Evolutionary conservation across 1,140 invertebrate genomes (phyloP).

Genomic region (Hestina assimilis): DNA sequence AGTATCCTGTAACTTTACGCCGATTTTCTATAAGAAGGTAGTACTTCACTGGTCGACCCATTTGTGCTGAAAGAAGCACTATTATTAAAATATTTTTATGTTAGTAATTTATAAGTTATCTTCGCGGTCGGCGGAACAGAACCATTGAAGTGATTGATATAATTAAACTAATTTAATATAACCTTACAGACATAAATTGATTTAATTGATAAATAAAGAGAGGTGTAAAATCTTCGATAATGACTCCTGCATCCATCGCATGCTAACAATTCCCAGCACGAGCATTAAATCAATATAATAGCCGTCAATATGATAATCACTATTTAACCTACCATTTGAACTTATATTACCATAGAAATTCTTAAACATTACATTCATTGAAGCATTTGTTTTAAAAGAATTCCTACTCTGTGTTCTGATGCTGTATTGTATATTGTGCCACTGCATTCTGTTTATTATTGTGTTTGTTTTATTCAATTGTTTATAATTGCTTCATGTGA

Average conservation of each 20-base stretch:
- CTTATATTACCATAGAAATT: neutral
- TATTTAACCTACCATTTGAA: neutral
- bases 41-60: no score
- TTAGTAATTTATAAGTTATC: no score
- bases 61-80: no score
- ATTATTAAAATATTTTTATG: no score
- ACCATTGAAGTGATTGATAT: no score
- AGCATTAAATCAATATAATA: conserved; percentile 19
- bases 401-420: neutral
- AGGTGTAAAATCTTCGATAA: conserved; percentile 9
- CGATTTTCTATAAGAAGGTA: no score
- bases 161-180: neutral
- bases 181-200: no score
- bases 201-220: no score
- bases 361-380: neutral
- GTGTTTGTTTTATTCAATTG: conserved; percentile 11
- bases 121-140: no score
- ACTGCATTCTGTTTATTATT: neutral
- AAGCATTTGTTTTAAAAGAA: neutral
- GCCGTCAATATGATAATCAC: conserved; percentile 25
- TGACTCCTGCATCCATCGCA: conserved; percentile 15
- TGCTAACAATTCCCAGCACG: conserved; percentile 21
- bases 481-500: conserved; percentile 21
- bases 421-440: neutral
- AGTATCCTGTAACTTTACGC: no score